A percentile compares a stretch with the other conserved stretches of the same genome.
phyloP scores from a whole-genome alignment of 2,113 vertebrate species.

The Campylomormyrus numenius region DNA sequence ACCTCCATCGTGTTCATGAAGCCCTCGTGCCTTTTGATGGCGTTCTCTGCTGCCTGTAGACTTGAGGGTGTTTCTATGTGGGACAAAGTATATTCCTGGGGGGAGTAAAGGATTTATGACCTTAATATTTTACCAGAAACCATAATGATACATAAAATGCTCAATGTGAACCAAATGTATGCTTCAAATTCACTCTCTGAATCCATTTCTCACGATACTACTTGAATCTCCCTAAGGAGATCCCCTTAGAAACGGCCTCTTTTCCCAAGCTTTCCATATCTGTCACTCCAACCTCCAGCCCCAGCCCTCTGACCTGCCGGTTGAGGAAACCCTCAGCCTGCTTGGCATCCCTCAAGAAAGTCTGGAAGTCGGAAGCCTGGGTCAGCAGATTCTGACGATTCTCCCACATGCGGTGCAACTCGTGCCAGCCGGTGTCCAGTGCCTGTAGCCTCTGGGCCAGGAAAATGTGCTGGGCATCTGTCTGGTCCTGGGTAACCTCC shows the following conservation, averaged over 20 bases:
- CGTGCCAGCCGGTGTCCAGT: constrained; percentile 84
- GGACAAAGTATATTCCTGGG: constrained; percentile 80
- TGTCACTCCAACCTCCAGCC: rapidly evolving
- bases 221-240: not conserved
- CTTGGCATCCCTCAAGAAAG: constrained; percentile 81
- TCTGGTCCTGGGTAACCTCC: constrained; percentile 79
- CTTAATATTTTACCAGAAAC: not conserved
- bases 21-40: constrained; percentile 88
- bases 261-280: not conserved
- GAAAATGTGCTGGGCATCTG: constrained; percentile 80
- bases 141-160: not conserved
- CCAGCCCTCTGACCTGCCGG: constrained; percentile 70
- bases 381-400: constrained; percentile 79
- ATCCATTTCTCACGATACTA: not conserved
- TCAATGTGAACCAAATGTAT: not conserved
- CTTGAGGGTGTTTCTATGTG: constrained; percentile 86
- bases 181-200: not conserved
- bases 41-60: constrained; percentile 75
- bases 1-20: constrained; percentile 89
- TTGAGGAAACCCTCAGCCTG: constrained; percentile 87
- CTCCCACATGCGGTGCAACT: constrained; percentile 88
- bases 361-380: constrained; percentile 81
- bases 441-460: constrained; percentile 82
- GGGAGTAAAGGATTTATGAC: constrained; percentile 8
- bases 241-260: not conserved